These are phyloP conservation scores for human (Homo sapiens) DNA, from an alignment of 2,113 vertebrate species.

Conservation along the genomic window GRCh38 chr2:232996001-232996500, in stretches of 20 bases:
- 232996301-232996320: too few species aligned
- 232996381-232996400: not conserved
- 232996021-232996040: not conserved
- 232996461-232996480: not conserved
- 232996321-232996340: too few species aligned
- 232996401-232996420: not conserved
- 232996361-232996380: not conserved
- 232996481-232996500: not conserved
- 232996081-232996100: not conserved
- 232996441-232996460: not conserved
- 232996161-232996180: too few species aligned
- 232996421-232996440: not conserved
- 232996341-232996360: too few species aligned
- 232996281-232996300: too few species aligned
- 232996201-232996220: too few species aligned
- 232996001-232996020: not conserved
- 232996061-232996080: not conserved
- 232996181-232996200: too few species aligned
- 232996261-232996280: too few species aligned
- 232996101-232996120: not conserved
- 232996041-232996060: not conserved
- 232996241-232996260: too few species aligned
- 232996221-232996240: too few species aligned
- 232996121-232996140: too few species aligned
- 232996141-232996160: too few species aligned